phyloP scores from a whole-genome alignment of 1,140 invertebrate genomes.

The Rhopalosiphum maidis region DNA sequence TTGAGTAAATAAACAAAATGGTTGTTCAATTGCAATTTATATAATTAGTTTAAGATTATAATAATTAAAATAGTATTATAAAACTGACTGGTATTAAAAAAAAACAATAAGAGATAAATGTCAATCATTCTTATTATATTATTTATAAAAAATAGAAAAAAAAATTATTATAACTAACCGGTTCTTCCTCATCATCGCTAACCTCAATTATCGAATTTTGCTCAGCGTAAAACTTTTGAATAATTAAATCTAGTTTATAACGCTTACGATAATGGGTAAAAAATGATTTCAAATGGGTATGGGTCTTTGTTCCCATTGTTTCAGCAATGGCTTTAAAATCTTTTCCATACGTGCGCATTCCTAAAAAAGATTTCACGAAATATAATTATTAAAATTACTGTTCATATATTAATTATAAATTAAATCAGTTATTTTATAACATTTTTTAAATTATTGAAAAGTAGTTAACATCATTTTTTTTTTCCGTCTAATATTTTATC shows the following conservation, averaged over 20 bases:
- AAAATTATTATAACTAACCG: conserved; percentile 30
- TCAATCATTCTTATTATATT: background rate
- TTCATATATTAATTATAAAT: background rate
- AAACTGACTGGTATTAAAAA: too few relatives aligned
- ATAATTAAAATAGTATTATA: too few relatives aligned
- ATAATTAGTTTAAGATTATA: too few relatives aligned
- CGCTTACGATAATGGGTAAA: conserved; percentile 88
- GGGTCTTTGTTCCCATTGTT: conserved; percentile 93
- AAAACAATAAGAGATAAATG: background rate
- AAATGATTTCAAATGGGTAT: conserved; percentile 88
- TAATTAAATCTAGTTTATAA: conserved; percentile 87
- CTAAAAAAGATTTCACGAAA: conserved; percentile 61
- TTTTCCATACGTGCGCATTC: conserved; percentile 91
- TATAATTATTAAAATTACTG: too few relatives aligned
- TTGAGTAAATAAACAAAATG: too few relatives aligned
- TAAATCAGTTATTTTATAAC: background rate
- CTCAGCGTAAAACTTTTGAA: conserved; percentile 86
- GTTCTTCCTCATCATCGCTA: conserved; percentile 54
- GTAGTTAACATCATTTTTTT: background rate
- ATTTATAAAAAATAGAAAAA: background rate
- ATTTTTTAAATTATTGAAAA: background rate
- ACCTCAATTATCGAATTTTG: conserved; percentile 67
- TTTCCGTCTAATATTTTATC: background rate
- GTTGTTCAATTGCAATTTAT: too few relatives aligned
- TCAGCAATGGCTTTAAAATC: conserved; percentile 95